Evolutionary conservation across 2,888 invertebrate genomes (phyloP).

Genomic region (Dysmachus trigonus): DNA sequence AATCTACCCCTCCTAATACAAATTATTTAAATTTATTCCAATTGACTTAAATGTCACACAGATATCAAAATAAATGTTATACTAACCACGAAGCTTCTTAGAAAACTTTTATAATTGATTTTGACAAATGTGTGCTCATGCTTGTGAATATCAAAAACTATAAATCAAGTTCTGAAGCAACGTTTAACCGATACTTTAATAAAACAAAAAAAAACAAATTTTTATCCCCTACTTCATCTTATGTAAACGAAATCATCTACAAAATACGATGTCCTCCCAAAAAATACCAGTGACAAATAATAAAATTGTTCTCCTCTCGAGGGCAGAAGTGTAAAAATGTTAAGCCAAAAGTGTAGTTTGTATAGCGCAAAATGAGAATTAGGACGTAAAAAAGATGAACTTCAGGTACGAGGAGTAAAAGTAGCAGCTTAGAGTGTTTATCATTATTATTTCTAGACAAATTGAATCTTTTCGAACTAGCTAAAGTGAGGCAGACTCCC

Average conservation of each 20-base stretch:
- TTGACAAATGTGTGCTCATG: background rate
- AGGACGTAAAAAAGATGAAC: background rate
- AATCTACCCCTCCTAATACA: too few species aligned
- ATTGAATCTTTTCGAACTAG: background rate
- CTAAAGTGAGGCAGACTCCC: constrained; percentile 53
- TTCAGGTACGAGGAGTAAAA: background rate
- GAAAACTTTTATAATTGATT: background rate
- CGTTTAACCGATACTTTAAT: background rate
- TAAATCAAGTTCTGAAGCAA: background rate
- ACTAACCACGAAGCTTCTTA: background rate
- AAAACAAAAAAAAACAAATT: background rate
- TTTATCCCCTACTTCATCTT: background rate
- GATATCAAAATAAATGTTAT: background rate
- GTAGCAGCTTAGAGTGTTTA: background rate
- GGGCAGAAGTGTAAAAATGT: background rate
- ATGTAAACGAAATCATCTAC: background rate
- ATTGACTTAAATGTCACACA: too few species aligned
- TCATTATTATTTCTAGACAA: background rate
- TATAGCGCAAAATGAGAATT: background rate
- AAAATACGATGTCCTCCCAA: background rate
- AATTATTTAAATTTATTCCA: too few species aligned
- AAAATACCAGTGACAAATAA: background rate
- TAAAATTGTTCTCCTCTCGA: background rate
- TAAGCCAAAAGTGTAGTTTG: background rate
- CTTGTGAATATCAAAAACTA: background rate